Base-by-base conservation (phyloP, 2,797 vertebrate species). In the Bryconaethiops microstoma region DNA sequence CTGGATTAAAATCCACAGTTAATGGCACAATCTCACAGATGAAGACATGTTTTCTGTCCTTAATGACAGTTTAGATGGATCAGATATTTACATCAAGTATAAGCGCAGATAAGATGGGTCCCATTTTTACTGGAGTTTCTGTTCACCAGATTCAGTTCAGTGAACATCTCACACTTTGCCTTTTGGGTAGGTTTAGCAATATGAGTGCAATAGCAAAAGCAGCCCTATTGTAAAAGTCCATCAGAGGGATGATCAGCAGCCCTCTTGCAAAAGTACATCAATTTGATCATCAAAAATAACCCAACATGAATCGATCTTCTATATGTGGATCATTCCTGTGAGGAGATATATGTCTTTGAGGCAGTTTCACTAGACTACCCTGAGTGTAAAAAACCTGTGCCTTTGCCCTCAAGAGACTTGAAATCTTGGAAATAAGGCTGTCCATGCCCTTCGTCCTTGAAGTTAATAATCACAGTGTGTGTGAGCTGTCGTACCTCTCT, bases 261-360 rank as follows among this genome's bases (percentile, higher is more conserved):
- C 29, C 29, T 29, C 42, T 48, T 71, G 48, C 17, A 52, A 25
- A 45, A 42, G 48, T 29, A 39, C 45, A 71, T 52, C 17, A 65
- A 16, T 59, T 68, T 55, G 71, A 68, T 60, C 8, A 39, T 21
- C 42, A 17, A 74, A 74, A 68, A 59, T 50, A 62, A 74, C 50
- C 29, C 17, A 45, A 35, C 55, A 80, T 74, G 45, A 80, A 72
- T 52, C 6, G 57, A 52, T 50, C 48, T 50, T 71, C 67, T 50
- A 40, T 71, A 71, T 71, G 67, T 62, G 67, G 23, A 29, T 48
- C 70, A 78, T 70, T 71, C 54, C 67, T 21, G 25, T 45, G 39
- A 67, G 50, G 16, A 57, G 52, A 45, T 42, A 45, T 42, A 1
- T 29, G 40, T 39, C 39, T 67, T 21, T 67, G 19, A 67, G 39